Evolutionary conservation across 2,113 vertebrate genomes (phyloP), one percentile per base, ranked within the genome.

Genomic region (Cyanoderma ruficeps): DNA sequence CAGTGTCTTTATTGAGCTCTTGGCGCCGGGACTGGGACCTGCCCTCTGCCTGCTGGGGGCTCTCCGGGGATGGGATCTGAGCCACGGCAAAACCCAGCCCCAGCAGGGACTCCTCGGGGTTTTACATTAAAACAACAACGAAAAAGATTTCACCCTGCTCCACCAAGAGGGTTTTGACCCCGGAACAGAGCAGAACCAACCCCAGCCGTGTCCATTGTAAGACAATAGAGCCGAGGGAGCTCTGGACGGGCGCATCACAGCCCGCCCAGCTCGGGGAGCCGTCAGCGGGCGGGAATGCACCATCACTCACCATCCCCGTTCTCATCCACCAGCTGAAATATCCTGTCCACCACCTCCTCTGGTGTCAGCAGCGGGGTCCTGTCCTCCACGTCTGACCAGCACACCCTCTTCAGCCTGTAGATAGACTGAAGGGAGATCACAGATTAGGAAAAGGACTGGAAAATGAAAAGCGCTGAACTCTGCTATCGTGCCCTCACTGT

Each of bases 251-350:
- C 3, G 0, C 3, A 37, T 21, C 74, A 22, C 50, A 53, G 52
- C 35, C 55, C 49, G 61, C 47, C 63, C 71, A 68, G 65, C 47
- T 24, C 71, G 37, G 85, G 21, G 65, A 42, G 52, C n/a, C 31
- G 93, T 39, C 57, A 28, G 15, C 39, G 42, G 30, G 3, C 52
- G 59, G 7, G 17, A 82, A 17, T 41, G 21, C 53, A 25, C 2
- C 2, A 28, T 39, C 95, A 92, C 97, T 97, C 96, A 99, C 99
- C 99, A 47, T 99, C 99, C 96, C 99, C 98, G 5, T 99, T 99
- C 97, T 99, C 99, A 95, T 99, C 99, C 97, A 99, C 99, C 92
- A 99, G 94, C 91, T 99, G 98, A 91, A 99, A 99, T 98, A 99
- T 99, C 94, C 99, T 98, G 95, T 99, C 99, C 93, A 99, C 99